phyloP scores from a whole-genome alignment of 2,888 invertebrate species.

The Hipparchia semele region DNA sequence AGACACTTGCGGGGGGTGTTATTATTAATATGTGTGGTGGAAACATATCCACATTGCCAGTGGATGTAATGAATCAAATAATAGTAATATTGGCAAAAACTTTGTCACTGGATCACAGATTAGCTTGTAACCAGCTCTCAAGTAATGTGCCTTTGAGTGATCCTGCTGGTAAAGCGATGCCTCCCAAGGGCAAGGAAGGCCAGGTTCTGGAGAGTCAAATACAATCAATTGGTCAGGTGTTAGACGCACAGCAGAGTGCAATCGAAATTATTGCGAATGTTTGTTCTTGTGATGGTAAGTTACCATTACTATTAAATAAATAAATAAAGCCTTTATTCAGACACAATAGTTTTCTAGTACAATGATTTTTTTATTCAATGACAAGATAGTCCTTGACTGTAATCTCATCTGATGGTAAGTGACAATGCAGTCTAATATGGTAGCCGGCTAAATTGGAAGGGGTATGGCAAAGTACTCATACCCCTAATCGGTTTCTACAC shows the following conservation, averaged over 20 bases:
- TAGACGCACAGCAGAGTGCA: constrained; percentile 87
- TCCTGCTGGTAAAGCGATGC: constrained; percentile 54
- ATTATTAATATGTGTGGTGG: constrained; percentile 80
- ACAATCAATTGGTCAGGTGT: constrained; percentile 76
- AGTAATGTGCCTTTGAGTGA: constrained; percentile 72
- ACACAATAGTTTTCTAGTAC: too few relatives aligned
- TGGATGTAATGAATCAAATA: constrained; percentile 74
- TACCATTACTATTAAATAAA: background rate
- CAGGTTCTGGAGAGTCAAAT: constrained; percentile 74
- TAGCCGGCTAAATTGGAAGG: too few relatives aligned
- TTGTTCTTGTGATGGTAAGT: constrained; percentile 85
- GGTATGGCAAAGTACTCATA: too few relatives aligned
- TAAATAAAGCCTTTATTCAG: too few relatives aligned
- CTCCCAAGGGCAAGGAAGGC: constrained; percentile 65
- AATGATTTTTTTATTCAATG: too few relatives aligned
- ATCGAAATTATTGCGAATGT: constrained; percentile 89
- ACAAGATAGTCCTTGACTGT: too few relatives aligned
- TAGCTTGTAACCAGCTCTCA: constrained; percentile 73
- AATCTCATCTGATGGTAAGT: too few relatives aligned
- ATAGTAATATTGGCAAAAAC: constrained; percentile 78
- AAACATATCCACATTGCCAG: constrained; percentile 65
- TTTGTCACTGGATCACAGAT: constrained; percentile 80
- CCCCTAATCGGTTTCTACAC: too few relatives aligned
- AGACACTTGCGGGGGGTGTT: constrained; percentile 83
- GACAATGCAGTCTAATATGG: too few relatives aligned